These are phyloP conservation scores for Albula goreensis DNA, from an alignment of 2,113 vertebrate species.

Conservation along the genomic window DNA sequence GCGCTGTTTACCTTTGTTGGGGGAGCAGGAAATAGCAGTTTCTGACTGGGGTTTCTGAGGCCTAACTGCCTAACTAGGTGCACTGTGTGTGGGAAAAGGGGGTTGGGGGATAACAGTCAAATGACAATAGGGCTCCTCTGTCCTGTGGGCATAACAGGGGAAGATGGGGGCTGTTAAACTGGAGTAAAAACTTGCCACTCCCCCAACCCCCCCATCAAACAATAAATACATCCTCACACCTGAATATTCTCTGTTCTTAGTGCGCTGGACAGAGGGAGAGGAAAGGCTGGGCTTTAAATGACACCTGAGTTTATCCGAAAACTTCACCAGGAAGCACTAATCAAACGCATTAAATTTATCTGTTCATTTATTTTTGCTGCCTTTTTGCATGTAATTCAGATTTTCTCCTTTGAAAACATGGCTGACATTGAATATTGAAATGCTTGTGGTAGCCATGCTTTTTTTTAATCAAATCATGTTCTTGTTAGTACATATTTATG, in stretches of 20 bases:
- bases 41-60: conserved; percentile 34
- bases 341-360: too few species aligned
- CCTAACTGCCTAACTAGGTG: not conserved
- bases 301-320: too few species aligned
- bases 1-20: conserved; percentile 52
- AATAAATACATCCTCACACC: not conserved
- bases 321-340: too few species aligned
- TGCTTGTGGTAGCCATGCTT: too few species aligned
- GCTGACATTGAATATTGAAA: too few species aligned
- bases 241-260: not conserved
- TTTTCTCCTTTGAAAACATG: too few species aligned
- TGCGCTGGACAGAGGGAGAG: too few species aligned
- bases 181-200: not conserved
- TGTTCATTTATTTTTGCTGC: too few species aligned
- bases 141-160: not conserved
- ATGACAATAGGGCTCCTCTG: conserved; percentile 10
- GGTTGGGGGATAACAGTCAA: not conserved
- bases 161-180: not conserved
- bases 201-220: conserved; percentile 12
- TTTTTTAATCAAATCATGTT: too few species aligned
- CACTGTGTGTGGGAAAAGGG: not conserved
- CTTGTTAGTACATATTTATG: too few species aligned
- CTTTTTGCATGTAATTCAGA: too few species aligned
- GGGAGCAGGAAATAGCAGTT: conserved; percentile 61
- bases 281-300: too few species aligned